Evolutionary conservation across 2,113 vertebrate genomes (phyloP), one percentile per base, ranked within the genome.

Genomic region (Eudyptes chrysolophus): DNA sequence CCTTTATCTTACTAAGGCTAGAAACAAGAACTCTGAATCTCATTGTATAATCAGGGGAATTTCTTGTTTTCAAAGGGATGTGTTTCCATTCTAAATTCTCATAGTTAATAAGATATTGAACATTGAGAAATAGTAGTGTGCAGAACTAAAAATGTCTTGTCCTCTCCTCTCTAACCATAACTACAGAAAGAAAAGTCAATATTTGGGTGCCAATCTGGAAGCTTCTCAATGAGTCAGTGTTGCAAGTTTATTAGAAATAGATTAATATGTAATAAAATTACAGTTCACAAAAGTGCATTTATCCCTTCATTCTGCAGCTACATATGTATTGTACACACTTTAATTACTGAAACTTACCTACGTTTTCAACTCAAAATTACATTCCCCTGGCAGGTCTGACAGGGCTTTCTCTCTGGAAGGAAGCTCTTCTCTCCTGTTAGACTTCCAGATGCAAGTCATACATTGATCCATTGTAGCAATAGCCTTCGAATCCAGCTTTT

Each of bases 31-130:
- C 27, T 54, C 27, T 54, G 38, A 82, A 90, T 90, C 18, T 79
- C 11, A 10, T 65, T 81, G 26, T 79, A 36, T 76, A 46, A 54
- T 66, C 49, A 44, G 32, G 64, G 51, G 66, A 90, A 68, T 79
- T 92, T 85, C 79, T 75, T 92, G 19, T 69, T 95, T 95, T 88
- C 76, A 72, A 55, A 90, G 20, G 83, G 49, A 65, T 64, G 12
- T 27, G 29, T 86, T 92, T 89, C n/a, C 11, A 65, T 86, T 83
- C 94, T 75, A 51, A 88, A 61, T 76, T 88, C 34, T 76, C 15
- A 44, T 62, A 58, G 26, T 81, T 84, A 70, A 40, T 51, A 78
- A 83, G 25, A 34, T 85, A 48, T 5, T 72, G 42, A 88, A 76
- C 26, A 68, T 26, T 64, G 64, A 89, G 54, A 75, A 76, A 36